Percentiles rank a stretch among this genome's conserved stretches.
These are phyloP conservation scores for Colius striatus DNA, from an alignment of 2,113 vertebrate genomes.

Conservation along the genomic window DNA sequence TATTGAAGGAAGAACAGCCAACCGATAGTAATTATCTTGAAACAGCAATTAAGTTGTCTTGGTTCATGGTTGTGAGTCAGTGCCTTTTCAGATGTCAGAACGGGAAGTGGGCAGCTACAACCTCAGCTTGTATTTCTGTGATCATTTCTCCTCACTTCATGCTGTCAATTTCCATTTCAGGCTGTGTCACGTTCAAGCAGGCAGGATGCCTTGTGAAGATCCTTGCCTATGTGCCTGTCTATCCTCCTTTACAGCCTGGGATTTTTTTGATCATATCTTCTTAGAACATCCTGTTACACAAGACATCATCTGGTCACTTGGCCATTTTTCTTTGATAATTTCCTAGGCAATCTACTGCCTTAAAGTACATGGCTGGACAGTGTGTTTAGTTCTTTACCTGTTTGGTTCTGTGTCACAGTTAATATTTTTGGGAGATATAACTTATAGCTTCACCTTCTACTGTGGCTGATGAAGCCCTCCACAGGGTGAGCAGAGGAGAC, in stretches of 20 bases:
- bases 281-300: neutral
- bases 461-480: neutral
- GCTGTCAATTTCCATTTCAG: conserved; percentile 5
- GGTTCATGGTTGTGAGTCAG: conserved; percentile 10
- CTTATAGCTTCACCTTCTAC: neutral
- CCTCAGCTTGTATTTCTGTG: neutral
- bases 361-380: too few species aligned
- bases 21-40: neutral
- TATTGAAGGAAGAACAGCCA: neutral
- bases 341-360: neutral
- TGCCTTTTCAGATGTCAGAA: conserved; percentile 19
- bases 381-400: neutral
- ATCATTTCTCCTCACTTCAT: neutral
- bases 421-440: neutral
- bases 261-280: neutral
- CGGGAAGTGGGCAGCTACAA: neutral
- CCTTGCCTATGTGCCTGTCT: neutral
- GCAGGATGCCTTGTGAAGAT: neutral
- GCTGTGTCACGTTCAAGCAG: neutral
- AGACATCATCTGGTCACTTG: rapidly evolving
- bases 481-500: rapidly evolving
- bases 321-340: neutral
- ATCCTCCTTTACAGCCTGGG: neutral
- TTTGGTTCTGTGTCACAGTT: neutral
- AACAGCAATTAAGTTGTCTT: conserved; percentile 11